Evolutionary conservation across 2,888 invertebrate genomes (phyloP).

Genomic region (Carcina quercana): DNA sequence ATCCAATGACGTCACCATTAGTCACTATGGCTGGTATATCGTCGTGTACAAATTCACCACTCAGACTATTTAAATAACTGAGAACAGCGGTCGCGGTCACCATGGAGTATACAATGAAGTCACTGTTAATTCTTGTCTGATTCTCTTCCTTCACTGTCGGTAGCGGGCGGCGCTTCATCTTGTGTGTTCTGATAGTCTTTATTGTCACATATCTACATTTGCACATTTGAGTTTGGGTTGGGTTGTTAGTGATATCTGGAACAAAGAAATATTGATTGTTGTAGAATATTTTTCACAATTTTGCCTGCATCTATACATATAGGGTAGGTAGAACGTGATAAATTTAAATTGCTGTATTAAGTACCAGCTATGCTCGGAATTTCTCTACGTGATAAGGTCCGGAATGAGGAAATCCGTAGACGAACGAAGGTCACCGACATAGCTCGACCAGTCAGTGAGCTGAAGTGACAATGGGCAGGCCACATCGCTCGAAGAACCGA

Average conservation of each 20-base stretch:
- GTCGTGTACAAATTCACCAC: conserved; percentile 91
- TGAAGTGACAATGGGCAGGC: no score
- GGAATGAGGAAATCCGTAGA: no score
- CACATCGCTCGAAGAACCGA: no score
- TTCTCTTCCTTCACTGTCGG: conserved; percentile 56
- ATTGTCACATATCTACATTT: conserved; percentile 59
- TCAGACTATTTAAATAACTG: conserved; percentile 83
- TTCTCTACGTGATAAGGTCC: no score
- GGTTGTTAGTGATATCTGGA: conserved; percentile 32
- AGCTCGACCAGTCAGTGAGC: no score
- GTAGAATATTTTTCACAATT: no score
- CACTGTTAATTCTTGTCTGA: conserved; percentile 36
- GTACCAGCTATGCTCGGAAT: no score
- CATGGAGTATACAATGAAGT: conserved; percentile 76
- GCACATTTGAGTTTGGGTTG: conserved; percentile 52
- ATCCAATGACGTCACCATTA: conserved; percentile 86
- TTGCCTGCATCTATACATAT: no score
- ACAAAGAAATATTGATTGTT: conserved; percentile 24
- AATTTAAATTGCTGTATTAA: no score
- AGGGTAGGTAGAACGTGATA: no score
- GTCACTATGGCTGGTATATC: conserved; percentile 89
- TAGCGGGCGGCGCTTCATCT: conserved; percentile 66
- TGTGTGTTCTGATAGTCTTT: conserved; percentile 32
- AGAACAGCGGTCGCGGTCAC: conserved; percentile 80
- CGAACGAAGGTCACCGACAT: no score